Evolutionary conservation across 2,113 vertebrate genomes (phyloP).

Genomic region (Abramis brama): DNA sequence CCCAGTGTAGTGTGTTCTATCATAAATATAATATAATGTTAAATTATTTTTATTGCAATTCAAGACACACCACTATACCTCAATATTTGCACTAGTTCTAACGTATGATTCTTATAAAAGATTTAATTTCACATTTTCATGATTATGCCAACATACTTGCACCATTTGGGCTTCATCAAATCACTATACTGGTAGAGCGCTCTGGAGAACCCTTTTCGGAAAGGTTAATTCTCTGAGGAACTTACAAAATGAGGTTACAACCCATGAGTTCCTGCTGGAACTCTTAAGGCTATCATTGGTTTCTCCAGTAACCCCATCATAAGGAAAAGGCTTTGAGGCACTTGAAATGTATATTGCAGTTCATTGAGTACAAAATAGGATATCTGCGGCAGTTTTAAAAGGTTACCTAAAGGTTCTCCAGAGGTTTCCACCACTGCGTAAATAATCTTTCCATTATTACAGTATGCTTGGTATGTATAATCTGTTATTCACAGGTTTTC

Average conservation of each 20-base stretch:
- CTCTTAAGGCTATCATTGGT: not conserved
- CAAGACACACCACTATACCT: too few relatives aligned
- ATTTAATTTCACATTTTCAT: not conserved
- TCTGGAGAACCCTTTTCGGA: not conserved
- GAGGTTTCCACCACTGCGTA: not conserved
- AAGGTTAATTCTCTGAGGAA: slow-evolving; percentile 3
- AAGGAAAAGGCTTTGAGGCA: not conserved
- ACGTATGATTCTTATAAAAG: not conserved
- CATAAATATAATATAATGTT: too few relatives aligned
- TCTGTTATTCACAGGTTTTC: not conserved
- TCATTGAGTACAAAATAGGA: not conserved
- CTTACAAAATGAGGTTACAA: not conserved
- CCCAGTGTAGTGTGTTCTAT: too few relatives aligned
- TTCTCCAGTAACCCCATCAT: not conserved
- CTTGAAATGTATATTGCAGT: not conserved
- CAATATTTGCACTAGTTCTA: not conserved
- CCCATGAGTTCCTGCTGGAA: not conserved
- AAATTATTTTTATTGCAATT: too few relatives aligned
- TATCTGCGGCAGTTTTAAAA: not conserved
- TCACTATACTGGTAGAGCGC: not conserved
- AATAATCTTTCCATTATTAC: not conserved
- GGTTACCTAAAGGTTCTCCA: not conserved
- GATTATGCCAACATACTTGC: not conserved
- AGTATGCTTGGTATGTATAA: not conserved
- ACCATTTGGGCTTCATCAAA: not conserved